Percentiles rank a stretch among this genome's conserved stretches.
phyloP scores from a whole-genome alignment of 30 jellyfish, hydroid and myxozoan genomes.

The Aurelia sp. region DNA sequence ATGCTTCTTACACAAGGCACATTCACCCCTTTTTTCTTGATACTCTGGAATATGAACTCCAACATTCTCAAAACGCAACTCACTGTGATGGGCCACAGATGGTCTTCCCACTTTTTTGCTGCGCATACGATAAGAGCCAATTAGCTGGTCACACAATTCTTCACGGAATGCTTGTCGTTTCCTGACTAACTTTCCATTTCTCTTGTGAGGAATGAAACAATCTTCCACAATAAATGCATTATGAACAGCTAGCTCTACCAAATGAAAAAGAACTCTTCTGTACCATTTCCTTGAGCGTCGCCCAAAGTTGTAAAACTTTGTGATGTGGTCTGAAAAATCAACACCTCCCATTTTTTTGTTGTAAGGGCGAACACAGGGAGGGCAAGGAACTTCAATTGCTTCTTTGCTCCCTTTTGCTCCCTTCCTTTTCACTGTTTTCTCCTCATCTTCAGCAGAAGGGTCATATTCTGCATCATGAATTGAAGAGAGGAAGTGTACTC shows the following conservation, averaged over 20 bases:
- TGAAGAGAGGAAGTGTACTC: slow-evolving; percentile 16
- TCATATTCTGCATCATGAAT: background rate
- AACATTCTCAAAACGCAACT: slow-evolving; percentile 18
- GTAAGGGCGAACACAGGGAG: too few species aligned
- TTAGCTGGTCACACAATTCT: slow-evolving; percentile 14
- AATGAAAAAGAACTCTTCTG: slow-evolving; percentile 24
- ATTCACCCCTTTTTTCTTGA: too few species aligned
- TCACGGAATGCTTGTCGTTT: slow-evolving; percentile 21
- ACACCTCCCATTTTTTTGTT: too few species aligned
- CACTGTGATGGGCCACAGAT: slow-evolving; percentile 13
- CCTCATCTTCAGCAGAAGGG: too few species aligned
- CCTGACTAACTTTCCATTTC: slow-evolving; percentile 4
- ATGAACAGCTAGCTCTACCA: slow-evolving; percentile 15
- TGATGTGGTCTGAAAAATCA: too few species aligned
- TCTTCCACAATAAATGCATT: slow-evolving; percentile 13
- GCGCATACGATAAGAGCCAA: slow-evolving; percentile 9
- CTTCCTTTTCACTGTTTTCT: too few species aligned
- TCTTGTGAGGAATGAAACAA: background rate
- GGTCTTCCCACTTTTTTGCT: slow-evolving; percentile 7
- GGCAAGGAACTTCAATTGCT: too few species aligned
- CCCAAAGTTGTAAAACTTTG: too few species aligned
- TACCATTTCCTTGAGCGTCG: too few species aligned
- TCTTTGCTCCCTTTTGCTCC: too few species aligned
- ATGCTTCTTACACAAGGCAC: too few species aligned
- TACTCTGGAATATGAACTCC: background rate